Percentiles rank a stretch among this genome's conserved stretches.
These are phyloP conservation scores for Pseudocheirus occidentalis DNA, from an alignment of 2,797 vertebrate genomes.

Conservation along the genomic window DNA sequence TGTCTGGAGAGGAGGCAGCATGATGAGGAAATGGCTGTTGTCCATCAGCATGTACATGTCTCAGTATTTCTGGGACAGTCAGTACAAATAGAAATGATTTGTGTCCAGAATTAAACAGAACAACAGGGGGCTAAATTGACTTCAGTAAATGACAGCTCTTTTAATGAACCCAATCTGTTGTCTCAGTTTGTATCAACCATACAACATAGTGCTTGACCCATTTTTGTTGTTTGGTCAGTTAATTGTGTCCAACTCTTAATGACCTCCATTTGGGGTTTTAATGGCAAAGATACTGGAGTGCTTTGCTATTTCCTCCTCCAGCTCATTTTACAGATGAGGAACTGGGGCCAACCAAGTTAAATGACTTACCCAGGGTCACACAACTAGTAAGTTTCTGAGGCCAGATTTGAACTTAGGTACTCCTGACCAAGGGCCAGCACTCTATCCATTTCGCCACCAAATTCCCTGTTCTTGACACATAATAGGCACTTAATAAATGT, in stretches of 20 bases:
- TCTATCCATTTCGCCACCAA: no score
- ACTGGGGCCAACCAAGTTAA: background rate
- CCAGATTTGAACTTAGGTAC: background rate
- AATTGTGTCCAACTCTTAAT: background rate
- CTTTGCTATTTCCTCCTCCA: no score
- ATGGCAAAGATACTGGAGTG: no score
- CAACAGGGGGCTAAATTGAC: background rate
- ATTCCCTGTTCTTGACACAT: background rate
- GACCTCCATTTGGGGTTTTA: no score
- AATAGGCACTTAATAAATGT: background rate
- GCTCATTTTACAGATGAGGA: background rate
- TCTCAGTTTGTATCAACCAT: background rate
- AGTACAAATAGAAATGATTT: constrained; percentile 1
- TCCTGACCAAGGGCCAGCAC: no score
- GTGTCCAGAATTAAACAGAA: constrained; percentile 43
- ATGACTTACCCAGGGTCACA: background rate
- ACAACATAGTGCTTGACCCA: background rate
- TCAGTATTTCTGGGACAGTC: background rate
- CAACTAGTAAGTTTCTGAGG: background rate
- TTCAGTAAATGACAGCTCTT: background rate
- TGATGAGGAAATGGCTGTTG: background rate
- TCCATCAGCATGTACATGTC: background rate
- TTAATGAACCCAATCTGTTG: background rate
- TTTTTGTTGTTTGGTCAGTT: background rate
- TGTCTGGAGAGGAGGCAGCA: background rate